phyloP scores from a whole-genome alignment of 2,797 vertebrate genomes.

The Coregonus suidteri region DNA sequence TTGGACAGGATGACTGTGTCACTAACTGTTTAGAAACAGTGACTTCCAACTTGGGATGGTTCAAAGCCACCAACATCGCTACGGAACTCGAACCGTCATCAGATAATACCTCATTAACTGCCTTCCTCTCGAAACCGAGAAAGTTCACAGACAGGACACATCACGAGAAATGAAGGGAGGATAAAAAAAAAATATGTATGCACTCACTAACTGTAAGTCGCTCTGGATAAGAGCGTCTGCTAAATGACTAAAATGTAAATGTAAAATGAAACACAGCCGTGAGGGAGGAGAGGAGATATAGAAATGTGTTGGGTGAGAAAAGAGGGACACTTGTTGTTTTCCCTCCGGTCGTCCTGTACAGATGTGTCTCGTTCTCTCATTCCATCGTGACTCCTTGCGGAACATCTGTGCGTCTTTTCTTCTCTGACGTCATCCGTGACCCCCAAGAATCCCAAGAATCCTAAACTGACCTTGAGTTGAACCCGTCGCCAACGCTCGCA shows the following conservation, averaged over 20 bases:
- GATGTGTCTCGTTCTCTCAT: not conserved
- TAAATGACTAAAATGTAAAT: too few relatives aligned
- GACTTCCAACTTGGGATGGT: not conserved
- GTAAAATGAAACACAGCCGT: not conserved
- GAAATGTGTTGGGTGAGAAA: not conserved
- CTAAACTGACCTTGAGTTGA: not conserved
- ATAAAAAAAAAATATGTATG: too few relatives aligned
- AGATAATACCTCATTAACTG: not conserved
- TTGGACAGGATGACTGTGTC: not conserved
- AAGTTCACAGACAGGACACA: not conserved
- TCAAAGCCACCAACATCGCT: not conserved
- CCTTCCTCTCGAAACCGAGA: not conserved
- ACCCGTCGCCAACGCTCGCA: too few relatives aligned
- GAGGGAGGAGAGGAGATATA: not conserved
- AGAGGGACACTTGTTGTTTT: not conserved
- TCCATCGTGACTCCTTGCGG: not conserved
- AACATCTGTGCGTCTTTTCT: not conserved
- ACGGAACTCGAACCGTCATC: not conserved
- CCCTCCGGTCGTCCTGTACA: not conserved
- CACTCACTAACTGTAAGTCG: too few relatives aligned
- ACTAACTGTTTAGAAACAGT: not conserved
- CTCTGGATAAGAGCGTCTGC: too few relatives aligned
- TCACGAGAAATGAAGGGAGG: not conserved
- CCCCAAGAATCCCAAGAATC: not conserved
- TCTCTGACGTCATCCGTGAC: not conserved